Base-by-base conservation (phyloP, 2,797 vertebrate genomes). In the Hyperoplus immaculatus region DNA sequence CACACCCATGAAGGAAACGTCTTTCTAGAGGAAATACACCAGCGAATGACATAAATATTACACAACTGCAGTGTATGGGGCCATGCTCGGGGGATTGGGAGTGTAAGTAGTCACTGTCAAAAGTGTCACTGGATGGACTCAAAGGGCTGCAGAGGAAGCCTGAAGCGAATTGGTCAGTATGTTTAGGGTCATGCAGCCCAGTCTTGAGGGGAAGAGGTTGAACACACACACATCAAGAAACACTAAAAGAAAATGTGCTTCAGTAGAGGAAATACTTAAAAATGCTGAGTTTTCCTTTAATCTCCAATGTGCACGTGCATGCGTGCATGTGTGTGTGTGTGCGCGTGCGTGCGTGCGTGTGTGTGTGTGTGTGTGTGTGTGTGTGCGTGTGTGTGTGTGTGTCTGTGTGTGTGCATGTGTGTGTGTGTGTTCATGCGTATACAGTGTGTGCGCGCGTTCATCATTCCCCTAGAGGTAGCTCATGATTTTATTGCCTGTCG, bases 401-500 rank as follows among this genome's bases (percentile, higher is more conserved):
- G 53, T 77, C 78, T 58, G 61, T 21, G 4, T 61, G 49, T 67
- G 55, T 69, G 75, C 29, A 29, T 68, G 63, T 59, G 68, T 75
- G 69, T 75, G 69, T 70, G 69, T 71, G 43, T 56, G 38, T 60
- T 55, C 77, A 79, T 63, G 58, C 15, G 42, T 59, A n/a, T 3
- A 42, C 11, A 59, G 6, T 42, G 57, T 42, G 8, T 61, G 49
- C 64, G 68, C 69, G 75, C 55, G 58, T 81, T 84, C 77, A 80
- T 87, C 62, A 80, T 73, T 88, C 80, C 86, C 88, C 87, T 73
- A 72, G 77, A 91, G 91, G 85, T 85, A 80, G 63, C 74, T 80
- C 63, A 47, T 87, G 88, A 86, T 88, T 92, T 93, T 93, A 91
- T 90, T 88, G 89, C 88, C 64, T 1, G 86, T 87, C 84, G 78